Evolutionary conservation across 2,888 invertebrate species (phyloP).

Genomic region (Omphaloscelis lunosa): DNA sequence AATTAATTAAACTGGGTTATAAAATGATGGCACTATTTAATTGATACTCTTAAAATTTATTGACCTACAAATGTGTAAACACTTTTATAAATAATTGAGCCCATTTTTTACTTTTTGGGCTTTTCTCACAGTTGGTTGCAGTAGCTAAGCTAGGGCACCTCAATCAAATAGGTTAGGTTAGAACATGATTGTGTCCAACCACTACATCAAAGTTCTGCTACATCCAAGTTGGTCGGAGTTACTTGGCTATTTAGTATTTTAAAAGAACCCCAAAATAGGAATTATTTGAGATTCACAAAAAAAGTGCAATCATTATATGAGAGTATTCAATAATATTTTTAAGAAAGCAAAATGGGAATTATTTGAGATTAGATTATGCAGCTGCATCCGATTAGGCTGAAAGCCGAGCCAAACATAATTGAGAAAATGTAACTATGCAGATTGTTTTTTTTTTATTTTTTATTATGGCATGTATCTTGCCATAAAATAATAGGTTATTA

Average conservation of each 20-base stretch:
- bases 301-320: neutral
- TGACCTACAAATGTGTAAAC: neutral
- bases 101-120: neutral
- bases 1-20: too few species aligned
- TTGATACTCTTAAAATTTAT: neutral
- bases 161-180: neutral
- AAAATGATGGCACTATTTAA: neutral
- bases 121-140: neutral
- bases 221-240: neutral
- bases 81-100: neutral
- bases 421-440: too few species aligned
- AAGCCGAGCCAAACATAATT: too few species aligned
- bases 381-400: too few species aligned
- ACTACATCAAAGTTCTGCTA: neutral
- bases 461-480: too few species aligned
- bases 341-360: neutral
- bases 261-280: too few species aligned
- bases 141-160: too few species aligned
- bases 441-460: too few species aligned
- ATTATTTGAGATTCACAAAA: neutral
- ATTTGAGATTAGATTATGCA: too few species aligned
- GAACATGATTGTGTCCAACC: neutral
- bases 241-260: neutral
- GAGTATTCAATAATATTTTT: neutral
- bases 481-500: neutral